These are phyloP conservation scores for Harpagus bidentatus DNA, from an alignment of 2,113 vertebrate genomes.

Conservation along the genomic window DNA sequence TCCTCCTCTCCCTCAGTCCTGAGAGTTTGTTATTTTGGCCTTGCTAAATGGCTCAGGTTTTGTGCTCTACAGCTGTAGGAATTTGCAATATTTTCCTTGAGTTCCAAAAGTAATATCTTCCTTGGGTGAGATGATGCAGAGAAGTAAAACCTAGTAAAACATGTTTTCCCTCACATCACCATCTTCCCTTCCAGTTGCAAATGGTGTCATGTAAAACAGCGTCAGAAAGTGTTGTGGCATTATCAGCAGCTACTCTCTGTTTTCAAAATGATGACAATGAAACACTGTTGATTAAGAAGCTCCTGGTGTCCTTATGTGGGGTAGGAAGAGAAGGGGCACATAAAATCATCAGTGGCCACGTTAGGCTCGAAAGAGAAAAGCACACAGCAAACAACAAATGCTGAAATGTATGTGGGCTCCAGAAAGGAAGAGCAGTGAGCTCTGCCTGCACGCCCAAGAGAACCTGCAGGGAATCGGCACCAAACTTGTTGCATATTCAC, in stretches of 20 bases:
- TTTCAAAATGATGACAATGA: neutral
- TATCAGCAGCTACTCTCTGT: neutral
- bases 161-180: neutral
- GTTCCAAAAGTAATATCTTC: neutral
- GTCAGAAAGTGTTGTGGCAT: neutral
- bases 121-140: neutral
- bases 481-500: neutral
- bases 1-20: neutral
- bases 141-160: neutral
- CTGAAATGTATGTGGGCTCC: accelerated
- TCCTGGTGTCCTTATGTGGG: neutral
- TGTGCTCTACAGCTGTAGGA: neutral
- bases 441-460: neutral
- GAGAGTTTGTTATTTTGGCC: neutral
- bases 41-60: neutral
- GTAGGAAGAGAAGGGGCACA: neutral
- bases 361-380: neutral
- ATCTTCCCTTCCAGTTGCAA: neutral
- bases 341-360: neutral
- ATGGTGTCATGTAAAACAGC: accelerated
- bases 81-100: neutral
- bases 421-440: neutral
- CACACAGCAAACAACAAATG: neutral
- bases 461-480: neutral
- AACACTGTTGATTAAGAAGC: neutral